These are phyloP conservation scores for Emydura subglobosa DNA, from an alignment of 2,113 vertebrate genomes.

Conservation along the genomic window DNA sequence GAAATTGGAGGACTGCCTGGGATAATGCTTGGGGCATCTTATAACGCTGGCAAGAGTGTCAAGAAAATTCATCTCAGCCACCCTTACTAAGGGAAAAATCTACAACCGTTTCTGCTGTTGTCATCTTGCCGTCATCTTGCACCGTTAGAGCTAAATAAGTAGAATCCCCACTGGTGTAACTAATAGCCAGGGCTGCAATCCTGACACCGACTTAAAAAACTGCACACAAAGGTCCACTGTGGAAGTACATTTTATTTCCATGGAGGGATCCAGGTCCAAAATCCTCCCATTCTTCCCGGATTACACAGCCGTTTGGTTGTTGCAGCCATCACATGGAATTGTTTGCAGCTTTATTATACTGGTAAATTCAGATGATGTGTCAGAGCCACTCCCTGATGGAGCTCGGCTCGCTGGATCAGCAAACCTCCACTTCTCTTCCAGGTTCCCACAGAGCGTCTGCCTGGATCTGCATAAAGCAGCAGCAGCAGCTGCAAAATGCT, in stretches of 20 bases:
- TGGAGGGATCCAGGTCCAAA: neutral
- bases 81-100: accelerated
- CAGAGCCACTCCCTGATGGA: neutral
- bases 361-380: accelerated
- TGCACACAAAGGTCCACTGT: accelerated
- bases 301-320: accelerated
- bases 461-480: neutral
- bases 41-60: neutral
- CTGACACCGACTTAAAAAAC: too few relatives aligned
- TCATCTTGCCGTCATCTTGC: neutral
- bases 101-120: neutral
- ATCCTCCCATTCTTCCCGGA: accelerated
- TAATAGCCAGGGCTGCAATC: neutral
- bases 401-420: neutral
- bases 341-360: accelerated
- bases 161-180: neutral
- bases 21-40: accelerated
- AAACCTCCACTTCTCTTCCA: neutral
- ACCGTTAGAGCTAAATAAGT: neutral
- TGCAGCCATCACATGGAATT: neutral
- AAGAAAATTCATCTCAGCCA: neutral
- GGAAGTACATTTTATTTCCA: neutral
- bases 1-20: neutral
- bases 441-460: accelerated
- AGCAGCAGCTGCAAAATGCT: neutral